These are phyloP conservation scores for Fragum whitleyi DNA, from an alignment of 2,888 invertebrate species.

Conservation along the genomic window DNA sequence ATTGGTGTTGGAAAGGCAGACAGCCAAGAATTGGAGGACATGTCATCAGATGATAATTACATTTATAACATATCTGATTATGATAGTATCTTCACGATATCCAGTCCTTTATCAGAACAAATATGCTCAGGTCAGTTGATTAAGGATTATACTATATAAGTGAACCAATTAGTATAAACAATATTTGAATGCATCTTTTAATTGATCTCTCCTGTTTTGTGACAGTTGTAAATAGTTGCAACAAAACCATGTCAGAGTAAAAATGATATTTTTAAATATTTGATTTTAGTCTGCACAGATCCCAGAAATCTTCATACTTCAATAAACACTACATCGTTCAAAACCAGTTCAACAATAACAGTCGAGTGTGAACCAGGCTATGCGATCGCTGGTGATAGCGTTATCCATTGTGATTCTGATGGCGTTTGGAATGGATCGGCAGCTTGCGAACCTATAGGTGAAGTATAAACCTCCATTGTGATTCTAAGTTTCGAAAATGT, in stretches of 20 bases:
- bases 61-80: background rate
- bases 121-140: background rate
- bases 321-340: background rate
- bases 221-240: too few relatives aligned
- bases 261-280: too few relatives aligned
- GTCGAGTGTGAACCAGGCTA: background rate
- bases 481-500: too few relatives aligned
- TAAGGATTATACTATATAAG: too few relatives aligned
- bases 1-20: slow-evolving; percentile 1
- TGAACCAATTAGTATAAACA: too few relatives aligned
- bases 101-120: background rate
- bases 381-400: background rate
- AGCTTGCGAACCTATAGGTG: background rate
- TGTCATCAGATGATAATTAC: background rate
- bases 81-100: background rate
- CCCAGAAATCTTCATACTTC: background rate
- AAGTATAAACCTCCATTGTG: too few relatives aligned
- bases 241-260: too few relatives aligned
- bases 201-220: too few relatives aligned
- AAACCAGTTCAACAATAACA: background rate
- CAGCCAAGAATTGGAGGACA: background rate
- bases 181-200: too few relatives aligned
- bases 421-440: slow-evolving; percentile 3
- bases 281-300: background rate
- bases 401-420: background rate